A percentile compares a stretch with the other conserved stretches of the same genome.
Conservation (phyloP, 2,113 vertebrate genomes). For the Pseudorasbora parva region DNA sequence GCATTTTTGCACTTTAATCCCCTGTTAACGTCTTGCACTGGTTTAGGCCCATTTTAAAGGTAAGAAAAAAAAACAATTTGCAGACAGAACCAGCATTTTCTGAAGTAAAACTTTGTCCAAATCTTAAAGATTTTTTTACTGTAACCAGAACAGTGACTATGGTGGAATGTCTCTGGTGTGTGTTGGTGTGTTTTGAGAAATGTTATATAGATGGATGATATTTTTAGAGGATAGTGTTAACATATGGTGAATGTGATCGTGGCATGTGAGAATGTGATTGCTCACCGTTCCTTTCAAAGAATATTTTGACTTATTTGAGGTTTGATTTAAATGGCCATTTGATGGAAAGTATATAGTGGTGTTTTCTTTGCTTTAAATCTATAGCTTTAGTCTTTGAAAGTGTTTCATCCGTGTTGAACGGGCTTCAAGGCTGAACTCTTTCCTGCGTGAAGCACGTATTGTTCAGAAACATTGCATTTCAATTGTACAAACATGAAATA, state of each 20-base stretch:
- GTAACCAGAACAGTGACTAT: neutral
- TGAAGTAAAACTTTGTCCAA: neutral
- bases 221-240: conserved; percentile 22
- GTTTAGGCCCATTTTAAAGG: neutral
- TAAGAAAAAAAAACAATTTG: neutral
- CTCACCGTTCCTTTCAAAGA: neutral
- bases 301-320: neutral
- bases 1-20: neutral
- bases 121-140: neutral
- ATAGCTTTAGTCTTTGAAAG: neutral
- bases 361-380: conserved; percentile 4
- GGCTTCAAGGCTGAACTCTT: neutral
- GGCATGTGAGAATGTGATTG: conserved; percentile 46
- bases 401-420: neutral
- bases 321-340: conserved; percentile 51
- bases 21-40: neutral
- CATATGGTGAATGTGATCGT: conserved; percentile 42
- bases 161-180: conserved; percentile 5
- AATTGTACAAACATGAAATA: conserved; percentile 17
- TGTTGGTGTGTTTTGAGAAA: conserved; percentile 12
- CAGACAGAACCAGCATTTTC: neutral
- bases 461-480: neutral
- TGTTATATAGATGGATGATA: neutral
- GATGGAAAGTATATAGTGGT: neutral
- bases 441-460: neutral